These are phyloP conservation scores for Pilophorus perplexus DNA, from an alignment of 2,888 invertebrate species.

Conservation along the genomic window DNA sequence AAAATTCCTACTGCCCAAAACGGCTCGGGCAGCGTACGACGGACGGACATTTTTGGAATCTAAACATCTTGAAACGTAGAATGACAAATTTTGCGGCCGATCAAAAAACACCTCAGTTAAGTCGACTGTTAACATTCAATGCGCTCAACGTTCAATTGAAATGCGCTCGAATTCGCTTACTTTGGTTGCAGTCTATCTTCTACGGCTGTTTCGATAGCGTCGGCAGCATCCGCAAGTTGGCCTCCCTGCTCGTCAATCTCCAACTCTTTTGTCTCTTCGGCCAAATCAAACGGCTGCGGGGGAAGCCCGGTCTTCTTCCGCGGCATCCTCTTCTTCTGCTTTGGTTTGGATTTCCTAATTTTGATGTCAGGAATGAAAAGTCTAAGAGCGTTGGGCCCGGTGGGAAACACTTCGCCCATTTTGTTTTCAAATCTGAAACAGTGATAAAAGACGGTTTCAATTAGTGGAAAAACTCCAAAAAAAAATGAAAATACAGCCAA, in stretches of 20 bases:
- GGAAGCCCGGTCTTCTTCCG: conserved; percentile 46
- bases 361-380: conserved; percentile 56
- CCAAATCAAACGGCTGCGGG: conserved; percentile 21
- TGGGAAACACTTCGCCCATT: conserved; percentile 52
- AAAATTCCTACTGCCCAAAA: no score
- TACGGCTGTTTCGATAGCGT: neutral
- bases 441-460: no score
- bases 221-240: neutral
- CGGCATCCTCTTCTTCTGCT: conserved; percentile 46
- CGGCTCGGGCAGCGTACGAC: no score
- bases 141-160: no score
- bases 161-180: no score
- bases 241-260: neutral
- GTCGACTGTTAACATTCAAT: no score
- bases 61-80: no score
- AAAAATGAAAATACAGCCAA: no score
- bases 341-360: conserved; percentile 46
- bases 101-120: no score
- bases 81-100: no score
- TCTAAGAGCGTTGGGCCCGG: conserved; percentile 55
- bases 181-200: conserved; percentile 17
- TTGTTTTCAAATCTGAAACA: conserved; percentile 35
- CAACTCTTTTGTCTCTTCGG: conserved; percentile 28
- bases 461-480: neutral
- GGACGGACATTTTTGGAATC: no score